Evolutionary conservation across 2,797 vertebrate genomes (phyloP), one percentile per base, ranked within the genome.

Genomic region (Scyliorhinus canicula): DNA sequence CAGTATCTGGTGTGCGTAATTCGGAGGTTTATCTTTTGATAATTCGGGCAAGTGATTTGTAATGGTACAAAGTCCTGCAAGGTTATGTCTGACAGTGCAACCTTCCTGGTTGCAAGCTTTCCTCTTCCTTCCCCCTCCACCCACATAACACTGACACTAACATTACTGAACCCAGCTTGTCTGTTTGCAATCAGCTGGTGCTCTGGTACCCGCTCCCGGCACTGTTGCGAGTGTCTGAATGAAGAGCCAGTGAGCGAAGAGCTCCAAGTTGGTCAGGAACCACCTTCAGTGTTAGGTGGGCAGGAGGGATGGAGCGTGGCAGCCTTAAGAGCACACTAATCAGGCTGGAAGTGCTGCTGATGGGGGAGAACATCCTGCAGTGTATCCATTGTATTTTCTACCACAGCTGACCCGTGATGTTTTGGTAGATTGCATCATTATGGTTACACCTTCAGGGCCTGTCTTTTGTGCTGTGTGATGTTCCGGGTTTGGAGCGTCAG

Each of bases 81-180:
- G 21, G 8, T 55, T 26, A 44, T 7, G 16, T n/a, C 60, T 40
- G 57, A 47, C 19, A 91, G 24, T 19, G 1, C 8, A 24, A 44
- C 88, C 40, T 91, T 55, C 26, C 84, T 44, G 21, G 19, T 90
- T 35, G 63, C 16, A 40, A 3, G 14, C 19, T 7, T 11, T 4
- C 50, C 28, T 28, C 84, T 14, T 5, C 8, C 63, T 24, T 2
- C 67, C 67, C 57, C 63, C 77, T 35, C n/a, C 57, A 65, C 26
- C 88, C 88, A 65, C 60, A 57, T 44, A 91, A 91, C 57, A 65
- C 19, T 91, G n/a, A n/a, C n/a, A n/a, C n/a, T n/a, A n/a, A n/a
- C n/a, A 19, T 65, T 65, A 40, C 52, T 90, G 9, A 5, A 28
- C 2, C n/a, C n/a, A 19, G 55, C n/a, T 40, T 1, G 11, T 63